A percentile compares a stretch with the other conserved stretches of the same genome.
Evolutionary conservation across 2,113 vertebrate species (phyloP).

Genomic region (Lophotis ruficrista): DNA sequence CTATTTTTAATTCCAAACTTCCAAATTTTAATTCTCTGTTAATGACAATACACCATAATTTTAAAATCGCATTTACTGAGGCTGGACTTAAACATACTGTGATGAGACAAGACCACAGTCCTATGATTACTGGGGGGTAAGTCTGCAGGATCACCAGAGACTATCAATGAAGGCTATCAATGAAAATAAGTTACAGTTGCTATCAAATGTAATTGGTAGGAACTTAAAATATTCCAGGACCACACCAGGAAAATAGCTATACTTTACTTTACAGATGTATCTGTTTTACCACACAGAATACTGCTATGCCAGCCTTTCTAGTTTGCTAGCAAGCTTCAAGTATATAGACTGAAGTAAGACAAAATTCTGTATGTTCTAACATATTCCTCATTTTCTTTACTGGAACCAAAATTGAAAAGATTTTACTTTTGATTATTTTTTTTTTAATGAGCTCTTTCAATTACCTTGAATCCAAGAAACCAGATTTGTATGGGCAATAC

Average conservation of each 20-base stretch:
- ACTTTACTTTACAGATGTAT: not conserved
- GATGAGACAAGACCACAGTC: not conserved
- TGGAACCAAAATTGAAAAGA: not conserved
- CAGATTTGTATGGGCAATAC: not conserved
- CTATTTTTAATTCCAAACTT: not conserved
- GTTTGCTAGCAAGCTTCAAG: not conserved
- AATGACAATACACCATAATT: not conserved
- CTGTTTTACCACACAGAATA: not conserved
- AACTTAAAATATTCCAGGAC: not conserved
- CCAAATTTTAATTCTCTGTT: not conserved
- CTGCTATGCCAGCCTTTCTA: not conserved
- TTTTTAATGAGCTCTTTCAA: not conserved
- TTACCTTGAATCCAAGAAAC: not conserved
- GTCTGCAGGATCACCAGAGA: not conserved
- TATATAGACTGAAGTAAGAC: not conserved
- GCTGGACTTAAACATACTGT: not conserved
- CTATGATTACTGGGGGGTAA: not conserved
- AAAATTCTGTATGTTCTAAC: not conserved
- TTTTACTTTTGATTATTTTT: not conserved
- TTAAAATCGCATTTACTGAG: not conserved
- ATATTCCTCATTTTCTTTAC: not conserved
- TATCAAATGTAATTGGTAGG: not conserved
- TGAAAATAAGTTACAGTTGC: not conserved
- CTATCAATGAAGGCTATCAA: not conserved
- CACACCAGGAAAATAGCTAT: not conserved